phyloP scores from a whole-genome alignment of 2,113 vertebrate species.

The Chaetops frenatus region DNA sequence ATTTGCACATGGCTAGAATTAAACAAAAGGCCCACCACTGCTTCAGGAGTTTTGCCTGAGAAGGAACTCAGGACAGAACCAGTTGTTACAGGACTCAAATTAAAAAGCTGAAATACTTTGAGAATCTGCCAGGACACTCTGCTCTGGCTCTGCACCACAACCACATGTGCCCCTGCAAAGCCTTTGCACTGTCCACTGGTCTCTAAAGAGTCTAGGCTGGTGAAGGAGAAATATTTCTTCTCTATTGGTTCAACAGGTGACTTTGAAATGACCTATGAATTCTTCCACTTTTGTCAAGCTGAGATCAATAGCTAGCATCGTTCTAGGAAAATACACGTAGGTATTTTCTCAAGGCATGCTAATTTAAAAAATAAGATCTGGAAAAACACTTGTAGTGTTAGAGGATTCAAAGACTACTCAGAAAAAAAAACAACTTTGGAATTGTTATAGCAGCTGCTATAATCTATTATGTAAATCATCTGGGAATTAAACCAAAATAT shows the following conservation, averaged over 20 bases:
- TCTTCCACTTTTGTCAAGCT: background rate
- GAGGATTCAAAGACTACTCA: background rate
- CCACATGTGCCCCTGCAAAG: fast-evolving
- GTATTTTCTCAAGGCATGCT: conserved; percentile 13
- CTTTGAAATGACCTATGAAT: conserved; percentile 19
- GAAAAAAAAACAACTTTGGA: background rate
- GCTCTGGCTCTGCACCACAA: fast-evolving
- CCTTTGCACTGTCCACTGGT: background rate
- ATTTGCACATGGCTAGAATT: background rate
- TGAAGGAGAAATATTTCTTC: background rate
- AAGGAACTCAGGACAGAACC: background rate
- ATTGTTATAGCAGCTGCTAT: conserved; percentile 33
- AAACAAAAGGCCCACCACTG: background rate
- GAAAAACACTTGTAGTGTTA: background rate
- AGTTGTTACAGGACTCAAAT: background rate
- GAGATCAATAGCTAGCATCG: background rate
- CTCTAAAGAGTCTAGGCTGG: background rate
- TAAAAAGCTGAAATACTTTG: background rate
- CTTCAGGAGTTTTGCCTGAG: background rate
- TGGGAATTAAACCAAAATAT: conserved; percentile 50
- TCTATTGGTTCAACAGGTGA: conserved; percentile 41
- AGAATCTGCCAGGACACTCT: background rate
- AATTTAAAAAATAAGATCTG: conserved; percentile 12
- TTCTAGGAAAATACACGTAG: background rate
- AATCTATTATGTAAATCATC: conserved; percentile 44